A percentile compares a stretch with the other conserved stretches of the same genome.
phyloP scores from a whole-genome alignment of 2,888 invertebrate species.

The Tetheella fluctuosa region DNA sequence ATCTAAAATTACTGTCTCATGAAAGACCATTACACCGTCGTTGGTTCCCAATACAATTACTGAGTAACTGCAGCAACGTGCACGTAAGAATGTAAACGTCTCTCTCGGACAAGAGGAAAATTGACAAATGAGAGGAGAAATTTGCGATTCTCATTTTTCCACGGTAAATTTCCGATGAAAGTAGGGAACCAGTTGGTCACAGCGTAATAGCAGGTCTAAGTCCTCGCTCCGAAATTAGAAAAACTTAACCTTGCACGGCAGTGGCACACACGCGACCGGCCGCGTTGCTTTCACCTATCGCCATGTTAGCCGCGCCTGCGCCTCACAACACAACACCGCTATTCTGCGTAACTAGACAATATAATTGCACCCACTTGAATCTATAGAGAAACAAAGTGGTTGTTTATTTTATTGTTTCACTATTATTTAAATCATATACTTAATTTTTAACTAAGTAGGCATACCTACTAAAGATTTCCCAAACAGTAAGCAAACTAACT shows the following conservation, averaged over 20 bases:
- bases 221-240: constrained; percentile 76
- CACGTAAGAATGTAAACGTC: constrained; percentile 16
- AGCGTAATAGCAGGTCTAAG: constrained; percentile 64
- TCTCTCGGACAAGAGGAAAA: constrained; percentile 43
- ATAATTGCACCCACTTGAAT: constrained; percentile 44
- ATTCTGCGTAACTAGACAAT: constrained; percentile 65
- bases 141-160: constrained; percentile 60
- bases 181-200: constrained; percentile 57
- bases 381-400: not conserved
- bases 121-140: constrained; percentile 49
- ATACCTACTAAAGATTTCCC: too few relatives aligned
- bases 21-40: constrained; percentile 1
- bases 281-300: constrained; percentile 72
- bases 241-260: constrained; percentile 77
- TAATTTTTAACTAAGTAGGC: too few relatives aligned
- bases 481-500: too few relatives aligned
- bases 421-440: too few relatives aligned
- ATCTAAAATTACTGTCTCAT: not conserved
- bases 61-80: constrained; percentile 11
- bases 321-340: constrained; percentile 31
- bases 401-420: not conserved
- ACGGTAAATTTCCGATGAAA: constrained; percentile 75
- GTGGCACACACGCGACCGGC: constrained; percentile 67
- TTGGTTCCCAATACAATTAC: not conserved
- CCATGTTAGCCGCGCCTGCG: constrained; percentile 59